Evolutionary conservation across 1,140 invertebrate genomes (phyloP).

Genomic region (Zaprionus nigranus): DNA sequence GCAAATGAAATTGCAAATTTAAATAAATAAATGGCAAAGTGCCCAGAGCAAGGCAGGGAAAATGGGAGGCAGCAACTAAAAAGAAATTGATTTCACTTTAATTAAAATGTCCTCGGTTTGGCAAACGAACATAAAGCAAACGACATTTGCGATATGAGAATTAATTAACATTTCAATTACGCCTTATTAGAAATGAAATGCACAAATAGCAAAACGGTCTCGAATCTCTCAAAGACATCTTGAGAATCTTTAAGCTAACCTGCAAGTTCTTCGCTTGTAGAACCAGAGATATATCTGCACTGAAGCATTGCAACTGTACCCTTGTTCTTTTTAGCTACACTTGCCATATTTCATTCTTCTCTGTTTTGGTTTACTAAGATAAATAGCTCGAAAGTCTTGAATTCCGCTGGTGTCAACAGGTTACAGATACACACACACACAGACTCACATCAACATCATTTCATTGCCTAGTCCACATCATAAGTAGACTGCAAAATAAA

Average conservation of each 20-base stretch:
- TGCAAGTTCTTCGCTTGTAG: neutral
- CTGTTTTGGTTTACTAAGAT: constrained; percentile 5
- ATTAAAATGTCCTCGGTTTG: constrained; percentile 4
- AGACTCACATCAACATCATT: neutral
- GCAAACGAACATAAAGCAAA: constrained; percentile 10
- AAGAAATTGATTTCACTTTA: constrained; percentile 36
- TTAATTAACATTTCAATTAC: constrained; percentile 3
- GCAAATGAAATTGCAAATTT: constrained; percentile 56
- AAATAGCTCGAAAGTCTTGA: constrained; percentile 21
- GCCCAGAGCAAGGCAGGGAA: constrained; percentile 19
- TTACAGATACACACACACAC: constrained; percentile 23
- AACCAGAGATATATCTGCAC: neutral
- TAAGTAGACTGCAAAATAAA: constrained; percentile 50
- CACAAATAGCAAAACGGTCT: neutral
- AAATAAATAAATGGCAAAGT: constrained; percentile 59
- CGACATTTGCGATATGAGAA: neutral
- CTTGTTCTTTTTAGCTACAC: neutral
- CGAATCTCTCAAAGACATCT: neutral
- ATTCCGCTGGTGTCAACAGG: constrained; percentile 32
- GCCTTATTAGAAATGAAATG: neutral
- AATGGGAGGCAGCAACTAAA: constrained; percentile 36
- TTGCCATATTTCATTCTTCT: neutral
- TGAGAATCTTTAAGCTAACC: neutral
- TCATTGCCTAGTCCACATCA: constrained; percentile 29
- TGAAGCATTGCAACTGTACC: neutral